Conservation (phyloP, 2,797 vertebrate species). For the Enteromius argenteus region DNA sequence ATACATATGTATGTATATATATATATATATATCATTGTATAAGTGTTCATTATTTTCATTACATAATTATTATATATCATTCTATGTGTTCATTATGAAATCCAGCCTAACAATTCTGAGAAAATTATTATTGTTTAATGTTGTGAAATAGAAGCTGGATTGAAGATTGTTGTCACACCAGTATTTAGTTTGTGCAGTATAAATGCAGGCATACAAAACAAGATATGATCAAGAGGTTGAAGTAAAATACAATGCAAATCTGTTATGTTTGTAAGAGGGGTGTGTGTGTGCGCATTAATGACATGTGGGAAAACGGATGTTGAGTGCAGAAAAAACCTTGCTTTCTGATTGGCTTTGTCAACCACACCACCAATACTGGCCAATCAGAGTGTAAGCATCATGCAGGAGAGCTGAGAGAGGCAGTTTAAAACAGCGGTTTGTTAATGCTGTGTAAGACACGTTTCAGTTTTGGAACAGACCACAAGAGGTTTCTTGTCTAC, state of each 20-base stretch:
- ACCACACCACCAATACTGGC: conserved; percentile 73
- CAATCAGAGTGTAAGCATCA: conserved; percentile 54
- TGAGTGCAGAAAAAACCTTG: background rate
- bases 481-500: background rate
- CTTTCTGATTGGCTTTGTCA: conserved; percentile 69
- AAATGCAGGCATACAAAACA: background rate
- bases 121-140: background rate
- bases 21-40: too few relatives aligned
- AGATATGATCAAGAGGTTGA: background rate
- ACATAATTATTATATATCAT: too few relatives aligned
- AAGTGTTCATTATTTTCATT: too few relatives aligned
- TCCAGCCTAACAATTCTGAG: background rate
- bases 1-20: too few relatives aligned
- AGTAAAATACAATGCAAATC: background rate
- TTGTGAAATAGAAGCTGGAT: background rate
- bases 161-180: background rate
- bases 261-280: background rate
- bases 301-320: conserved; percentile 7
- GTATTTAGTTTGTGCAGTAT: background rate
- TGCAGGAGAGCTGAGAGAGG: conserved; percentile 35
- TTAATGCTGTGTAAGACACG: conserved; percentile 2
- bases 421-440: background rate
- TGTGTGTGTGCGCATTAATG: background rate
- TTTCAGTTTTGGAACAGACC: background rate
- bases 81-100: background rate